Evolutionary conservation across 2,113 vertebrate species (phyloP), one percentile per base, ranked within the genome.

Genomic region (Marmota flaviventris): DNA sequence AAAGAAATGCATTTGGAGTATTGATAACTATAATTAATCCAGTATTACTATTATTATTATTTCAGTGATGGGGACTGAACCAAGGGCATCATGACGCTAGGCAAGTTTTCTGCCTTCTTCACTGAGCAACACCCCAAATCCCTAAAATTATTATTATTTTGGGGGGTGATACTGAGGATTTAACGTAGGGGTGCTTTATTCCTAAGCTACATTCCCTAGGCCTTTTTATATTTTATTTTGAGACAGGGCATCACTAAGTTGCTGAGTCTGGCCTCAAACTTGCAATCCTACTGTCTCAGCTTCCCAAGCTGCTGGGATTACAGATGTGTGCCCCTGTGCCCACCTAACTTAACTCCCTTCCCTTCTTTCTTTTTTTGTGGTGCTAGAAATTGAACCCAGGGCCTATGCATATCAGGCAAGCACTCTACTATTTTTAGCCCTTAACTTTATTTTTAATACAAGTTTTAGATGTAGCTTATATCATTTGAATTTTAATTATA

Each of bases 401-500:
- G 7, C 58, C 25, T 9, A 24, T 24, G 16, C 24, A 61, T 61
- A 24, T 24, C 5, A 61, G 22, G 58, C 24, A 61, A 61, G 58
- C 20, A 8, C 58, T 61, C 58, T 25, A 25, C 58, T 24, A 61
- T 24, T 61, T 7, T 34, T 16, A 34, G 14, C 5, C 67, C 32
- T 63, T 81, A 56, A 45, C 11, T 51, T 65, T 73, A 25, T 73
- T 27, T 13, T 13, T 8, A 89, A 89, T 39, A 10, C 29, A 27
- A 34, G 79, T 81, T 95, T 87, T 88, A 79, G 39, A 25, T 79
- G 25, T 79, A 77, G 48, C 77, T 85, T 61, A 24, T n/a, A 63
- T 63, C 45, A 87, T 37, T 72, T 87, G 32, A 51, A 34, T 83
- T 88, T 96, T 63, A 69, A 84, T 87, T 42, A 73, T 61, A 86